Conservation (phyloP, 2,113 vertebrate species). For the Murina feae region DNA sequence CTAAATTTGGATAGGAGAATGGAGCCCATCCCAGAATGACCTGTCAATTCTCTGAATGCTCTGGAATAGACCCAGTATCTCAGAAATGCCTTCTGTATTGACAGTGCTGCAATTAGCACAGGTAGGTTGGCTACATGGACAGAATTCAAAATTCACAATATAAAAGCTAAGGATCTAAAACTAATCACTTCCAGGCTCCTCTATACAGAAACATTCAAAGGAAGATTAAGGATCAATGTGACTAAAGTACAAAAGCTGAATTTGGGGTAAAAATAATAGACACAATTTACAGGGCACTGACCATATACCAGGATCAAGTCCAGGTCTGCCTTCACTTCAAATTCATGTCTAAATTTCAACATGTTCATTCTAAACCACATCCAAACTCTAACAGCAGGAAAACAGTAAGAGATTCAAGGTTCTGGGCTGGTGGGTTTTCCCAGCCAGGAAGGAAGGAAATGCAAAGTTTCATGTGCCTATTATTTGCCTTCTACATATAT, state of each 20-base stretch:
- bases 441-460: background rate
- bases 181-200: constrained; percentile 49
- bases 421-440: background rate
- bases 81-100: background rate
- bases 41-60: background rate
- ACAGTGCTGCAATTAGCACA: constrained; percentile 1
- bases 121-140: constrained; percentile 8
- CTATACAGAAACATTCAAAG: constrained; percentile 27
- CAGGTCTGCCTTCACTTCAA: background rate
- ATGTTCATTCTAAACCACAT: background rate
- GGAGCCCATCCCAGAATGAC: background rate
- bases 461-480: background rate
- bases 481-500: background rate
- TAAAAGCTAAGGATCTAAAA: constrained; percentile 60
- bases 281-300: background rate
- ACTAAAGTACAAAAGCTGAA: constrained; percentile 34
- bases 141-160: constrained; percentile 48
- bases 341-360: background rate
- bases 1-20: constrained; percentile 8
- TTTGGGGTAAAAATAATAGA: constrained; percentile 16
- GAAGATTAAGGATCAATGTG: constrained; percentile 55
- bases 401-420: background rate
- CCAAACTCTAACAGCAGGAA: background rate
- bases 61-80: background rate
- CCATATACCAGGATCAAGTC: background rate